phyloP scores from a whole-genome alignment of 1,140 invertebrate genomes.

The Amphibalanus amphitrite region DNA sequence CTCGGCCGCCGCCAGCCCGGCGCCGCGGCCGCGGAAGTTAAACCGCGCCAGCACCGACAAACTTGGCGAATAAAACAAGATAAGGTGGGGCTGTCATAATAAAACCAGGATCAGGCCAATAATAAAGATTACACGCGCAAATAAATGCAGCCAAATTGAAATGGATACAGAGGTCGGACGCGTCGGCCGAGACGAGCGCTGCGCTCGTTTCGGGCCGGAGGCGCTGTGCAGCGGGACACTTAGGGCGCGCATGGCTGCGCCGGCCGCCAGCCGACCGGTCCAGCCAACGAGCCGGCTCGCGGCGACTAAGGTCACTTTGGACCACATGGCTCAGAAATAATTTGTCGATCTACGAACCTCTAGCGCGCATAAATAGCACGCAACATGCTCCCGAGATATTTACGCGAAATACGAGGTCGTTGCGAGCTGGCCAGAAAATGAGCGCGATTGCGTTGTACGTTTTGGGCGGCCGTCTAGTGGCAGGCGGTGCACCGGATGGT shows the following conservation, averaged over 20 bases:
- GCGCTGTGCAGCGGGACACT: not conserved
- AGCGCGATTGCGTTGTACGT: not conserved
- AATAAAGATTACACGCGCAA: constrained; percentile 1
- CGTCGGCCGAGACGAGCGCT: not conserved
- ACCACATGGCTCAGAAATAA: constrained; percentile 1
- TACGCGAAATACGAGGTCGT: not conserved
- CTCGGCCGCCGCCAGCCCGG: too few species aligned
- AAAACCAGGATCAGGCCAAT: constrained; percentile 1
- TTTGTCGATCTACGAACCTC: constrained; percentile 1
- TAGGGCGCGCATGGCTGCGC: not conserved
- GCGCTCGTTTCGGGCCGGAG: not conserved
- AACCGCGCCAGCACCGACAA: not conserved
- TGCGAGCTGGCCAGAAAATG: not conserved
- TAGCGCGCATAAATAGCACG: not conserved
- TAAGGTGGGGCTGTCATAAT: not conserved
- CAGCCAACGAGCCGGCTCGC: not conserved
- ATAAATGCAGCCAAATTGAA: constrained; percentile 1
- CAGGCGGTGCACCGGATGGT: not conserved
- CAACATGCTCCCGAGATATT: not conserved
- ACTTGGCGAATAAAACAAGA: constrained; percentile 1
- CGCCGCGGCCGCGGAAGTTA: not conserved
- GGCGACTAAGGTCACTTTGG: constrained; percentile 1
- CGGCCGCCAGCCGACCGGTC: too few species aligned
- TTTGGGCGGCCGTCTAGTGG: not conserved
- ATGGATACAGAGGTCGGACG: not conserved